Evolutionary conservation across 2,797 vertebrate genomes (phyloP).

Genomic region (Sandelia bainsii): DNA sequence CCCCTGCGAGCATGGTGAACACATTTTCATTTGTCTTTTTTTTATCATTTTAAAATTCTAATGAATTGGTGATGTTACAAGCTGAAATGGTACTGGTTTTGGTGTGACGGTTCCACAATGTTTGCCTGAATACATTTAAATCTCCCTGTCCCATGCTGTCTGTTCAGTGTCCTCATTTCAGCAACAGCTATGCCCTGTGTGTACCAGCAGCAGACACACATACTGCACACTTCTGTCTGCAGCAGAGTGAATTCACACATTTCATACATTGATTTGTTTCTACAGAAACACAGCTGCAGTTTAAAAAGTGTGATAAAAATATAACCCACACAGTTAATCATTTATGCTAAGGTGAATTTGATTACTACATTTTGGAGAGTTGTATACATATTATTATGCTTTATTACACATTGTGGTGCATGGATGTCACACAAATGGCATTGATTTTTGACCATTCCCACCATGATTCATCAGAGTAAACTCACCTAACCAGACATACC

Average conservation of each 20-base stretch:
- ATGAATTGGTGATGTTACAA: conserved; percentile 87
- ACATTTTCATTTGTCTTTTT: conserved; percentile 84
- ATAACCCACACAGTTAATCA: background rate
- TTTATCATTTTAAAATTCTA: conserved; percentile 78
- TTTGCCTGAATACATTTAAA: conserved; percentile 92
- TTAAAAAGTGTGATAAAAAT: conserved; percentile 13
- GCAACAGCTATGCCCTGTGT: background rate
- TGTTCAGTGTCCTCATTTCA: conserved; percentile 40
- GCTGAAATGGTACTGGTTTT: conserved; percentile 83
- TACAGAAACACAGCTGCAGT: conserved; percentile 11
- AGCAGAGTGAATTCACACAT: background rate
- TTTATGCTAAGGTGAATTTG: conserved; percentile 1
- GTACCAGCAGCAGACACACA: background rate
- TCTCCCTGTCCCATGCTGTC: conserved; percentile 70
- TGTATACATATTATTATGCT: conserved; percentile 19
- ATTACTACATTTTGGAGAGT: conserved; percentile 13
- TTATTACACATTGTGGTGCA: conserved; percentile 16
- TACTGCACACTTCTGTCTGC: background rate
- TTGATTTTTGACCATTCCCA: conserved; percentile 49
- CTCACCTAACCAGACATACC: conserved; percentile 57
- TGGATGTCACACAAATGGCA: conserved; percentile 28
- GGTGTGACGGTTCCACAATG: conserved; percentile 86
- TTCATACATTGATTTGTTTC: background rate
- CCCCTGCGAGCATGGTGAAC: conserved; percentile 71
- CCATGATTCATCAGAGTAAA: conserved; percentile 68